These are phyloP conservation scores for Neogale vison DNA, from an alignment of 2,113 vertebrate genomes.

Conservation along the genomic window DNA sequence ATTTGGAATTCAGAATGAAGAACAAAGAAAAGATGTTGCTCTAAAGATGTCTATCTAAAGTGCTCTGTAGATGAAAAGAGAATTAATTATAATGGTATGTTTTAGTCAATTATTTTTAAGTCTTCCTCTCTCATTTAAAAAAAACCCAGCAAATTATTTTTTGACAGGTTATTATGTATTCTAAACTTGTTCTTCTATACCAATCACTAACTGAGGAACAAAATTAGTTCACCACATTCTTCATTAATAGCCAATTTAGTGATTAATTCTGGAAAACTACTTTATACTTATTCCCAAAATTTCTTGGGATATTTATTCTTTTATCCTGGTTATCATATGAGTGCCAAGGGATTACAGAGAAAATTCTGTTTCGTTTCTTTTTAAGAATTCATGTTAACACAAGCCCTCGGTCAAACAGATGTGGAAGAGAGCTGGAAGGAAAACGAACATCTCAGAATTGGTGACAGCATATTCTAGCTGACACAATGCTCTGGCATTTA, in stretches of 20 bases:
- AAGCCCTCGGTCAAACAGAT: not conserved
- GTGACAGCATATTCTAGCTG: not conserved
- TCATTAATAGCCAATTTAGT: not conserved
- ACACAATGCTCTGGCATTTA: not conserved
- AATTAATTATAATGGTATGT: not conserved
- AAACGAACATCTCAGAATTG: not conserved
- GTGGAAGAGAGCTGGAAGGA: not conserved
- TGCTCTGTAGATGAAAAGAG: not conserved
- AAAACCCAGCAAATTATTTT: not conserved
- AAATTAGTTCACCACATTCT: not conserved
- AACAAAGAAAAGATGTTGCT: not conserved
- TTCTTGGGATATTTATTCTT: not conserved
- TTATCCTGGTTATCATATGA: not conserved
- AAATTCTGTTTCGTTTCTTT: not conserved
- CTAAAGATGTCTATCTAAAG: not conserved
- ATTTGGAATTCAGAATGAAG: not conserved
- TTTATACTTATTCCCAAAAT: not conserved
- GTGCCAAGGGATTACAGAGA: not conserved
- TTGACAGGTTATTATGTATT: not conserved
- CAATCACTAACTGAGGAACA: not conserved
- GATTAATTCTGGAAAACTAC: not conserved
- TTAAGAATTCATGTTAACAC: not conserved
- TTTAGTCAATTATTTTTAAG: not conserved
- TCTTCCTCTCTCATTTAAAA: too few relatives aligned
- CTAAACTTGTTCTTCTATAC: not conserved